Evolutionary conservation across 2,888 invertebrate genomes (phyloP).

Genomic region (Drosophila suboccidentalis): DNA sequence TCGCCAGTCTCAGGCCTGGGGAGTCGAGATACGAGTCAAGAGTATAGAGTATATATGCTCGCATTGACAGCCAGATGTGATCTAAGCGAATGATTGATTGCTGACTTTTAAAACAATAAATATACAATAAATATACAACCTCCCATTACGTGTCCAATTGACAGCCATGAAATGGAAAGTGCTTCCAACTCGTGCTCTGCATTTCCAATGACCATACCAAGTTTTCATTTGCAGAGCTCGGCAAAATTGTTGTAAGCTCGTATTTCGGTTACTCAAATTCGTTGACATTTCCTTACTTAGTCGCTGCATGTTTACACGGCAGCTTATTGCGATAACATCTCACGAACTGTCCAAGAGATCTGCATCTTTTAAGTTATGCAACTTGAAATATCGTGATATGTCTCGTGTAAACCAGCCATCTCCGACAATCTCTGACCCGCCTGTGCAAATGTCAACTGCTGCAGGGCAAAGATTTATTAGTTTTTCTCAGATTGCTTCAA

Average conservation of each 20-base stretch:
- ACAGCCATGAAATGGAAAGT: slow-evolving; percentile 38
- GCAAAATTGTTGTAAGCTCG: slow-evolving; percentile 36
- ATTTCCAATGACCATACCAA: slow-evolving; percentile 55
- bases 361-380: slow-evolving; percentile 3
- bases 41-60: slow-evolving; percentile 7
- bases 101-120: slow-evolving; percentile 1
- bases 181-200: slow-evolving; percentile 57
- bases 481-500: slow-evolving; percentile 37
- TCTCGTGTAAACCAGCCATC: slow-evolving; percentile 24
- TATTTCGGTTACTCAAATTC: slow-evolving; percentile 31
- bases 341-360: slow-evolving; percentile 3
- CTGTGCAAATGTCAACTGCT: slow-evolving; percentile 62
- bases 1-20: slow-evolving; percentile 17
- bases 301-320: slow-evolving; percentile 3
- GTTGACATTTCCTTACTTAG: slow-evolving; percentile 8
- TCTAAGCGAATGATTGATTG: slow-evolving; percentile 41
- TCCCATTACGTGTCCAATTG: slow-evolving; percentile 38
- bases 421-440: slow-evolving; percentile 56
- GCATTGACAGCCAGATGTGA: slow-evolving; percentile 49
- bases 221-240: slow-evolving; percentile 25
- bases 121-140: not conserved
- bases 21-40: slow-evolving; percentile 9
- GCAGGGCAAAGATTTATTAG: slow-evolving; percentile 69
- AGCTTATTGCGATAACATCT: not conserved
- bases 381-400: slow-evolving; percentile 28